These are phyloP conservation scores for Ascaphus truei DNA, from an alignment of 2,113 vertebrate genomes.

Conservation along the genomic window DNA sequence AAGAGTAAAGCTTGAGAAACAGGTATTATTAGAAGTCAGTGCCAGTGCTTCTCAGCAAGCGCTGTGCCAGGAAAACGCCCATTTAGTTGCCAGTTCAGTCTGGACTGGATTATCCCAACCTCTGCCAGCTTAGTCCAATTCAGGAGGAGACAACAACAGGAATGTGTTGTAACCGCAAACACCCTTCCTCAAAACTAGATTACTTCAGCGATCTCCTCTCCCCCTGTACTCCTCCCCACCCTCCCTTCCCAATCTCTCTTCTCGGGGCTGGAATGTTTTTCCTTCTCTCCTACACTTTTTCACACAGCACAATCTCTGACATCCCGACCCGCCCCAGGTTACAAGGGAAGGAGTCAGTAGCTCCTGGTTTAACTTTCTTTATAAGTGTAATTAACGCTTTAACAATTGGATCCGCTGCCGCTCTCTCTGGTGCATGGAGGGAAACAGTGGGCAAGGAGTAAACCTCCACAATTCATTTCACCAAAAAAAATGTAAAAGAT, in stretches of 20 bases:
- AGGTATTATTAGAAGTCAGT: background rate
- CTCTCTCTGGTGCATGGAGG: too few species aligned
- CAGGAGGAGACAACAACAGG: slow-evolving; percentile 67
- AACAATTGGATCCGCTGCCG: too few species aligned
- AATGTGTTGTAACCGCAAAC: slow-evolving; percentile 66
- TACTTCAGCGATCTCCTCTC: slow-evolving; percentile 51
- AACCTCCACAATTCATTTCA: too few species aligned
- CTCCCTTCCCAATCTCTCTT: slow-evolving; percentile 47
- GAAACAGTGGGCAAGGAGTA: too few species aligned
- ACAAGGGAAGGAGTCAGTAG: slow-evolving; percentile 7
- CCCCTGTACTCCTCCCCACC: background rate
- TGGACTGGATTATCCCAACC: slow-evolving; percentile 47
- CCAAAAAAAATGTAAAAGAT: too few species aligned
- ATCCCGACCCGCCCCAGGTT: slow-evolving; percentile 41
- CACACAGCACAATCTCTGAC: slow-evolving; percentile 49
- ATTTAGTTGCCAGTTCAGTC: slow-evolving; percentile 46
- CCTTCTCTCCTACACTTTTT: slow-evolving; percentile 78
- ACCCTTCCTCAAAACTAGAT: slow-evolving; percentile 40
- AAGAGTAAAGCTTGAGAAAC: too few species aligned
- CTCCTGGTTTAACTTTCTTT: too few species aligned
- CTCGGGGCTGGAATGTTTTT: slow-evolving; percentile 63
- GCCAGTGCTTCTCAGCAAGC: slow-evolving; percentile 28
- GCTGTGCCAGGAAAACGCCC: slow-evolving; percentile 36
- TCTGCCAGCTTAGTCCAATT: slow-evolving; percentile 55
- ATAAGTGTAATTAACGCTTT: too few species aligned